Evolutionary conservation across 2,888 invertebrate genomes (phyloP).

Genomic region (Euplagia quadripunctaria): DNA sequence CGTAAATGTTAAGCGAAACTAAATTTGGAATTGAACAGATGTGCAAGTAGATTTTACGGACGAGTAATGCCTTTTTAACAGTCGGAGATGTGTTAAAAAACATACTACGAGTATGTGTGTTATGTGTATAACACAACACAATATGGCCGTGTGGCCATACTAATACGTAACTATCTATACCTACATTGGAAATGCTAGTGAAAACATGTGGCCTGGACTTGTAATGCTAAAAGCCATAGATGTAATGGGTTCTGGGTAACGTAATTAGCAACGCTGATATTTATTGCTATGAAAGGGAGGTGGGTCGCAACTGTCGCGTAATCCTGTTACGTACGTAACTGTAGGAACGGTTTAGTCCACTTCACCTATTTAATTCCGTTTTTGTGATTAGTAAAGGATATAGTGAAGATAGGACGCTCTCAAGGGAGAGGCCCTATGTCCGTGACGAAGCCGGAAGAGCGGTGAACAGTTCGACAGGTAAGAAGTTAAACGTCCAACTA

Average conservation of each 20-base stretch:
- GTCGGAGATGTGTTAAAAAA: neutral
- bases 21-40: slow-evolving; percentile 1
- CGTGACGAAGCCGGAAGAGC: no score
- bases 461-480: no score
- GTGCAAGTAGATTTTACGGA: slow-evolving; percentile 1
- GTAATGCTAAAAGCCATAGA: neutral
- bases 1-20: neutral
- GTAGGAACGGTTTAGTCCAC: neutral
- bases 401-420: no score
- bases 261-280: neutral
- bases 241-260: neutral
- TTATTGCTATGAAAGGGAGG: no score
- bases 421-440: no score
- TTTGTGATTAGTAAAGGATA: no score
- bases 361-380: no score
- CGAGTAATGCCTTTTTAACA: neutral
- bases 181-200: neutral
- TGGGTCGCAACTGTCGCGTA: neutral
- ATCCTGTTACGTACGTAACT: neutral
- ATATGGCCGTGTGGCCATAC: no score
- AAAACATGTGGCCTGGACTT: neutral
- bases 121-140: neutral
- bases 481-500: no score
- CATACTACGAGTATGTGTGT: neutral
- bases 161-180: neutral